Percentiles rank a stretch among this genome's conserved stretches.
Evolutionary conservation across 2,888 invertebrate genomes (phyloP).

Genomic region (Mesorhabditis belari): DNA sequence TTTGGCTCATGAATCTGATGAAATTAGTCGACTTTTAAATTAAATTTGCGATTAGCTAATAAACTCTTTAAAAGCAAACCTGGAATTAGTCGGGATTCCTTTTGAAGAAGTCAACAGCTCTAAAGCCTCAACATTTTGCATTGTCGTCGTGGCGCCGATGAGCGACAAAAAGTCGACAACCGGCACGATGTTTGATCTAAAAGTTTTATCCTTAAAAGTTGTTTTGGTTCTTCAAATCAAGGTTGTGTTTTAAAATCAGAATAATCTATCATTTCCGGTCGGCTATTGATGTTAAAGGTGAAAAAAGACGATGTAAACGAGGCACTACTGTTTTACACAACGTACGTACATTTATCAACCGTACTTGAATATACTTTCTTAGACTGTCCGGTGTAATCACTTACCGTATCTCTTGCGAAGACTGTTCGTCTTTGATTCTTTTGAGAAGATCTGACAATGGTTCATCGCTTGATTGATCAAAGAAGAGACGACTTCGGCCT

Average conservation of each 20-base stretch:
- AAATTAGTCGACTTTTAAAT: background rate
- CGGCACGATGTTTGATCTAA: background rate
- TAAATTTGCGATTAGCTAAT: too few species aligned
- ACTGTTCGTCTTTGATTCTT: background rate
- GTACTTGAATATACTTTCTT: too few species aligned
- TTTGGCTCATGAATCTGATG: background rate
- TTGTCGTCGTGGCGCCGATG: background rate
- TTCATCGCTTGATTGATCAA: background rate
- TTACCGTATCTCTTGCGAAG: background rate
- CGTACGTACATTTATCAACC: too few species aligned
- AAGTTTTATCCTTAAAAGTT: too few species aligned
- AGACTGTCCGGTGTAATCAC: too few species aligned
- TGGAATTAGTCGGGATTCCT: background rate
- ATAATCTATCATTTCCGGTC: background rate
- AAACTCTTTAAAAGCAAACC: too few species aligned
- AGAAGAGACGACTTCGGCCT: background rate
- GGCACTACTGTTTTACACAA: too few species aligned
- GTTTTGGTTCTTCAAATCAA: too few species aligned
- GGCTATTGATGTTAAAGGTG: background rate
- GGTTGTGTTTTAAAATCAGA: too few species aligned
- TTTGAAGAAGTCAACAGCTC: background rate
- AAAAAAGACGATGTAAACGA: background rate
- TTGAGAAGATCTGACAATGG: background rate
- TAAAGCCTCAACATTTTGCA: background rate
- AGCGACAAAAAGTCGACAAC: background rate